Conservation (phyloP, 2,888 invertebrate genomes). For the Muscina levida region DNA sequence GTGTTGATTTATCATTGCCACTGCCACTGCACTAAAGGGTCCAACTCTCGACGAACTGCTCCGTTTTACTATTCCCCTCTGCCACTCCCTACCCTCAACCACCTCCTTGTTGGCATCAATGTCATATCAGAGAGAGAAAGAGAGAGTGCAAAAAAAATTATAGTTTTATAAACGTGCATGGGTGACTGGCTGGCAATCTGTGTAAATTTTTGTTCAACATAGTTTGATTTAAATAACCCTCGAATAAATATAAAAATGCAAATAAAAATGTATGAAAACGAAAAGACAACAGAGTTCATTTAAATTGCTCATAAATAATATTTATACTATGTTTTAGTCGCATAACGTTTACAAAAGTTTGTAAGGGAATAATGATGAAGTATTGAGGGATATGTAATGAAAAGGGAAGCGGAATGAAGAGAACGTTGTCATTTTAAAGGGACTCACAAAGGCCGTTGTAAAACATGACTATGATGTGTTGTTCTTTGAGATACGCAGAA, state of each 20-base stretch:
- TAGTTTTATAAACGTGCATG: background rate
- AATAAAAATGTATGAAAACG: too few species aligned
- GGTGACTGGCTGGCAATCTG: background rate
- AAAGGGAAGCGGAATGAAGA: too few species aligned
- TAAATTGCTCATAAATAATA: background rate
- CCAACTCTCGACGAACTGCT: background rate
- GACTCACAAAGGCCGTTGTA: too few species aligned
- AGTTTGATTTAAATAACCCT: background rate
- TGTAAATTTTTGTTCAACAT: background rate
- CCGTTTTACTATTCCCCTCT: too few species aligned
- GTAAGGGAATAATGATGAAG: too few species aligned
- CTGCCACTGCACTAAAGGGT: background rate
- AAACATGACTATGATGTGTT: too few species aligned
- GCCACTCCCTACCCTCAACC: background rate
- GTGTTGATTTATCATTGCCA: conserved; percentile 57
- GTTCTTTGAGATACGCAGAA: too few species aligned
- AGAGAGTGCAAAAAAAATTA: conserved; percentile 1
- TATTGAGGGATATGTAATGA: too few species aligned
- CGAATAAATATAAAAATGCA: background rate
- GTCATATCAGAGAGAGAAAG: conserved; percentile 10
- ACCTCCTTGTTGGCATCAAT: conserved; percentile 14
- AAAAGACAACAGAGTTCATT: background rate
- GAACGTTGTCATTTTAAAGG: too few species aligned
- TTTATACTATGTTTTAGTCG: background rate
- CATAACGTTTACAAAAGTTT: background rate